Evolutionary conservation across 2,888 invertebrate species (phyloP).

Genomic region (Pediacus dermestoides): DNA sequence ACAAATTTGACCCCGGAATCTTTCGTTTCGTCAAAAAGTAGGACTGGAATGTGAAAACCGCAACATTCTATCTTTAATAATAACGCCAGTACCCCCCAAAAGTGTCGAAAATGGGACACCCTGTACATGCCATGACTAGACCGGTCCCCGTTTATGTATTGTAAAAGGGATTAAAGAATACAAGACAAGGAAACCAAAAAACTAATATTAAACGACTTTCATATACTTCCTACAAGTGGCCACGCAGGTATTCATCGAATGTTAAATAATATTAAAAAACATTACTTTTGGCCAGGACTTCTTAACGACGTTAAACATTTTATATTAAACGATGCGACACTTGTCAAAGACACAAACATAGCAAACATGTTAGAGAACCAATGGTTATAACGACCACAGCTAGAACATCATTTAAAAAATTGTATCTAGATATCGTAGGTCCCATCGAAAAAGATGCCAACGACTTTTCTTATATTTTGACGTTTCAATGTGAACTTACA

Average conservation of each 20-base stretch:
- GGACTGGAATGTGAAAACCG: too few species aligned
- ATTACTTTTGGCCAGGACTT: slow-evolving; percentile 2
- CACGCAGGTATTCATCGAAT: background rate
- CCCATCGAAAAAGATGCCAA: background rate
- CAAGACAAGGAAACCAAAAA: background rate
- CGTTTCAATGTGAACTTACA: background rate
- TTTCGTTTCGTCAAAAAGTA: too few species aligned
- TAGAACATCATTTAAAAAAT: background rate
- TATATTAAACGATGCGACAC: slow-evolving; percentile 2
- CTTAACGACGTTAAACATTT: background rate
- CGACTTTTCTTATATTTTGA: background rate
- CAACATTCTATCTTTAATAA: too few species aligned
- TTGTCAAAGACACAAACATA: background rate
- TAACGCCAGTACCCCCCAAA: too few species aligned
- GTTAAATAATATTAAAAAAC: background rate
- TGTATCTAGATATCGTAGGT: background rate
- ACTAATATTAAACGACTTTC: slow-evolving; percentile 1
- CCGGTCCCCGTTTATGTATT: background rate
- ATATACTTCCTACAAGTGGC: slow-evolving; percentile 1
- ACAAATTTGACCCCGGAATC: too few species aligned
- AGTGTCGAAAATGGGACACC: too few species aligned
- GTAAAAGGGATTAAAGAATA: background rate
- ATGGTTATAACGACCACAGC: background rate
- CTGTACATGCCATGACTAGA: too few species aligned
- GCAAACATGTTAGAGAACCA: background rate